A percentile compares a stretch with the other conserved stretches of the same genome.
Evolutionary conservation across 2,888 invertebrate species (phyloP).

Genomic region (Glomeris marginata): DNA sequence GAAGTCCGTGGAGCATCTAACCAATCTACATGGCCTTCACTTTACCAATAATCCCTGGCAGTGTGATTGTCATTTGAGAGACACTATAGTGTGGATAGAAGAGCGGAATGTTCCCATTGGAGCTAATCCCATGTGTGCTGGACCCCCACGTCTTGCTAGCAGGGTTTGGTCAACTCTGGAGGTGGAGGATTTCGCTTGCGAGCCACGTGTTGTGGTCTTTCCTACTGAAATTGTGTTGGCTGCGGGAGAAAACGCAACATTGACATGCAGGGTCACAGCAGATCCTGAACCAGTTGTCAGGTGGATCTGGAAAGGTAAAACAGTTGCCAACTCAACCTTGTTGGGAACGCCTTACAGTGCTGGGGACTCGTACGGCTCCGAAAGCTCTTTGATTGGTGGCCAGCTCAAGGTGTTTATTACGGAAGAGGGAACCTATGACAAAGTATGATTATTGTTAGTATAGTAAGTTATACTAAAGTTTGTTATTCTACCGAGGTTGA

Average conservation of each 20-base stretch:
- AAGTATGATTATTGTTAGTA: slow-evolving; percentile 25
- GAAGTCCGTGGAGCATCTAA: slow-evolving; percentile 49
- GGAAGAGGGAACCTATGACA: not conserved
- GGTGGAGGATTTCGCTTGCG: slow-evolving; percentile 71
- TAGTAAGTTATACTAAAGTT: no score
- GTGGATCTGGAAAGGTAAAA: slow-evolving; percentile 75
- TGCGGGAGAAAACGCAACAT: slow-evolving; percentile 70
- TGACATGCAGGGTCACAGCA: slow-evolving; percentile 64
- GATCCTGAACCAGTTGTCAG: slow-evolving; percentile 63
- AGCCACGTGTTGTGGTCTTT: slow-evolving; percentile 56
- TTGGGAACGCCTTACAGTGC: slow-evolving; percentile 5
- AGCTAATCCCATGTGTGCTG: slow-evolving; percentile 55
- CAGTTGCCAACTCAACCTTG: slow-evolving; percentile 22
- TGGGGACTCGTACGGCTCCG: slow-evolving; percentile 4
- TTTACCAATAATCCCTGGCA: slow-evolving; percentile 77
- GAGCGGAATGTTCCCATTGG: slow-evolving; percentile 56
- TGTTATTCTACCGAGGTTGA: no score
- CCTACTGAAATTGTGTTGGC: slow-evolving; percentile 50
- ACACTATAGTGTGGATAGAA: slow-evolving; percentile 60
- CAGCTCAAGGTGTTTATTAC: slow-evolving; percentile 2
- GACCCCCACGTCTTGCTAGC: slow-evolving; percentile 48
- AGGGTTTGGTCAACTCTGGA: slow-evolving; percentile 58
- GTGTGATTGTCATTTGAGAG: slow-evolving; percentile 67
- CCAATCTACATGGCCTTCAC: slow-evolving; percentile 58
- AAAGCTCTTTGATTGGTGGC: slow-evolving; percentile 6